These are phyloP conservation scores for Trichosurus vulpecula DNA, from an alignment of 2,797 vertebrate genomes.

Conservation along the genomic window DNA sequence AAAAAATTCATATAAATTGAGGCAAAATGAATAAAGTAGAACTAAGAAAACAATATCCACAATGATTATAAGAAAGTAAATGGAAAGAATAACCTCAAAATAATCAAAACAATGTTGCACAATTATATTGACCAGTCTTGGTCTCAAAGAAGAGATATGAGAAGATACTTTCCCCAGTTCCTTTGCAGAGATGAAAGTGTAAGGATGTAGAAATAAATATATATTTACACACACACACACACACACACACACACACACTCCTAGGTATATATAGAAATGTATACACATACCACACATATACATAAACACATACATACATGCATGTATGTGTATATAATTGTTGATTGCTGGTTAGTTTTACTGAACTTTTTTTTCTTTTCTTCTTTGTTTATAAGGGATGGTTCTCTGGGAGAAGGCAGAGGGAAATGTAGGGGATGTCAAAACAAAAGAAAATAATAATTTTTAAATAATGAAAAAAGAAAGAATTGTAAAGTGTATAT, in stretches of 20 bases:
- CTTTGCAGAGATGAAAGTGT: neutral
- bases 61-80: neutral
- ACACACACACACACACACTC: no score
- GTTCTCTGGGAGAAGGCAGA: neutral
- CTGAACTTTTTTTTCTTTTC: neutral
- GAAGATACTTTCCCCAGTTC: neutral
- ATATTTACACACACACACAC: no score
- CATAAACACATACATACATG: no score
- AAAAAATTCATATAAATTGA: neutral
- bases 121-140: neutral
- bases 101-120: neutral
- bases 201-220: neutral
- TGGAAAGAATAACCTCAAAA: neutral
- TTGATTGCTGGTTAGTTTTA: neutral
- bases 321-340: neutral
- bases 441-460: neutral
- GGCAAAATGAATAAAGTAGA: neutral
- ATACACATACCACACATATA: no score
- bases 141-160: neutral
- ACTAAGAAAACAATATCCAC: neutral
- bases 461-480: neutral
- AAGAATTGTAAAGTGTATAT: neutral
- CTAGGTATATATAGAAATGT: no score
- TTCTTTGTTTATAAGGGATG: neutral
- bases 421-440: neutral